phyloP scores from a whole-genome alignment of 2,888 invertebrate species.

The Drosophila cognata region DNA sequence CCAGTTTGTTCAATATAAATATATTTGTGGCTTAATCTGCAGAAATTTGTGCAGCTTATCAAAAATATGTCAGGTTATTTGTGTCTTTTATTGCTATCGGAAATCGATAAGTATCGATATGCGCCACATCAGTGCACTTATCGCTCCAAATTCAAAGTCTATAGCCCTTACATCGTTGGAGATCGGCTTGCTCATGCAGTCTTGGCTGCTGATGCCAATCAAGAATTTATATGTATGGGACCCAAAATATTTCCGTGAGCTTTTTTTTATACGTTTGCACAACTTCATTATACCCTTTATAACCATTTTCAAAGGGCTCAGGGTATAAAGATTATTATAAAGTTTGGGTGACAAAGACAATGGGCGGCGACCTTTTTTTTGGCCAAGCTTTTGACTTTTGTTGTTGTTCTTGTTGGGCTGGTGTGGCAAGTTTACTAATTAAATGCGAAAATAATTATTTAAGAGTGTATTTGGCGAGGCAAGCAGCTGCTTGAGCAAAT shows the following conservation, averaged over 20 bases:
- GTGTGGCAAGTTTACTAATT: constrained; percentile 69
- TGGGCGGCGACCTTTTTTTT: constrained; percentile 44
- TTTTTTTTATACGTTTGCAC: neutral
- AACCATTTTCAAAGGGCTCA: neutral
- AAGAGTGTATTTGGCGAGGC: constrained; percentile 28
- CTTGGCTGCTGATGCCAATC: neutral
- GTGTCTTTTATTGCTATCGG: neutral
- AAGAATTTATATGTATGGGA: neutral
- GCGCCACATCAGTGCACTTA: neutral
- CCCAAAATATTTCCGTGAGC: neutral
- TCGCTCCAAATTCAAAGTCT: neutral
- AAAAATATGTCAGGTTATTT: neutral
- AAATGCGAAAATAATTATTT: constrained; percentile 69
- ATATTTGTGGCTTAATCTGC: neutral
- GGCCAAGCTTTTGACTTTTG: constrained; percentile 22
- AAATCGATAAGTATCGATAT: neutral
- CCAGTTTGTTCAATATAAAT: neutral
- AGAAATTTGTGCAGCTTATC: neutral
- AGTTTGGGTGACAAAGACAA: constrained; percentile 53
- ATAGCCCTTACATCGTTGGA: neutral
- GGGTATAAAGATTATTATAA: constrained; percentile 38
- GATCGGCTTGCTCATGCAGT: neutral
- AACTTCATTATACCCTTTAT: neutral
- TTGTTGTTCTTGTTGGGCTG: constrained; percentile 29
- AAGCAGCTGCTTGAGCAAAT: constrained; percentile 56